A percentile compares a stretch with the other conserved stretches of the same genome.
Evolutionary conservation across 1,140 invertebrate genomes (phyloP).

Genomic region (Leptinotarsa lineolata): DNA sequence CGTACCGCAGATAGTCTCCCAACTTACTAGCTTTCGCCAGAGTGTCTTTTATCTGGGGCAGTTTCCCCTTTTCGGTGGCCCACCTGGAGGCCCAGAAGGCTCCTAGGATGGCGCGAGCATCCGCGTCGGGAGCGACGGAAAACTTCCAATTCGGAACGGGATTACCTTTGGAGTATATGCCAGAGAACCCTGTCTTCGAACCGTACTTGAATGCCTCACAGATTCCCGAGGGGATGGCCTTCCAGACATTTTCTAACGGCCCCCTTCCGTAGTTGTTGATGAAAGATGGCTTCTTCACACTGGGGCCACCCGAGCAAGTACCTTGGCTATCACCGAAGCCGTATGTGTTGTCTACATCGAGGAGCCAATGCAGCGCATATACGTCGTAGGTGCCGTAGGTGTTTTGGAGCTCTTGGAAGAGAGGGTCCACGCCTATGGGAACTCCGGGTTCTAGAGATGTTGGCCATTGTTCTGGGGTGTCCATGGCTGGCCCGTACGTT

Average conservation of each 20-base stretch:
- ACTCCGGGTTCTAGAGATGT: conserved; percentile 29
- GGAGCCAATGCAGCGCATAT: conserved; percentile 33
- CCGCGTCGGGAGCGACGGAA: conserved; percentile 37
- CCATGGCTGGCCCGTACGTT: conserved; percentile 33
- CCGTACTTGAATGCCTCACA: conserved; percentile 35
- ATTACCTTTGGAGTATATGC: conserved; percentile 17
- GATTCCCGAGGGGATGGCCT: conserved; percentile 33
- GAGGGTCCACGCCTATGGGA: conserved; percentile 30
- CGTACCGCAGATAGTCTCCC: conserved; percentile 36
- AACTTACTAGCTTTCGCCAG: conserved; percentile 34
- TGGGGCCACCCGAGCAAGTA: conserved; percentile 29
- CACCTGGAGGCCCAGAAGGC: conserved; percentile 39
- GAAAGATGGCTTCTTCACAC: conserved; percentile 29
- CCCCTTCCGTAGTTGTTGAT: conserved; percentile 30
- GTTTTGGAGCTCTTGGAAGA: conserved; percentile 24
- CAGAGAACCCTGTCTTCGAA: conserved; percentile 29
- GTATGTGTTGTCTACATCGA: conserved; percentile 32
- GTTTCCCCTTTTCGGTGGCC: conserved; percentile 34
- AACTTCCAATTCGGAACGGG: conserved; percentile 36
- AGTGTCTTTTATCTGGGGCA: conserved; percentile 27
- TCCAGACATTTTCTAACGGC: conserved; percentile 21
- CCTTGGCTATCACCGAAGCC: conserved; percentile 33
- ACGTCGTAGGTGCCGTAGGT: conserved; percentile 31
- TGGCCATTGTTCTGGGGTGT: conserved; percentile 35
- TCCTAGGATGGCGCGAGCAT: conserved; percentile 35